phyloP scores from a whole-genome alignment of 2,113 vertebrate genomes.

The Leuciscus idus region DNA sequence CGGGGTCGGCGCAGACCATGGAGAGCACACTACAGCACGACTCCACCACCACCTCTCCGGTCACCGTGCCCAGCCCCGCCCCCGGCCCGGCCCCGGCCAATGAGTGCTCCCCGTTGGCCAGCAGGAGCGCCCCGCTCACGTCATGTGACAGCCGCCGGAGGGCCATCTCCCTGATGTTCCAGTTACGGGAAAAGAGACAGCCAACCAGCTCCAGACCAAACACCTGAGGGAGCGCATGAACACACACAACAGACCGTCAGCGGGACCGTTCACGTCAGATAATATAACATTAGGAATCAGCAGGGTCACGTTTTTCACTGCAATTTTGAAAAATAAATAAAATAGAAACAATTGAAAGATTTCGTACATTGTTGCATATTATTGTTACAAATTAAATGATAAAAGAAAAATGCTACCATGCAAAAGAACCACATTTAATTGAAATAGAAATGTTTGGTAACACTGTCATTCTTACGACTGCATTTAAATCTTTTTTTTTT shows the following conservation, averaged over 20 bases:
- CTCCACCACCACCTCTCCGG: constrained; percentile 86
- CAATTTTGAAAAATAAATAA: neutral
- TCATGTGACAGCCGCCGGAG: constrained; percentile 88
- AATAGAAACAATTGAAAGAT: neutral
- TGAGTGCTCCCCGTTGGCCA: constrained; percentile 89
- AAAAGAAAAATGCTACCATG: neutral
- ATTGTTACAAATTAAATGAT: too few relatives aligned
- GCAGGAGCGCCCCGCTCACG: constrained; percentile 86
- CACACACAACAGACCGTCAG: neutral
- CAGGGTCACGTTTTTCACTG: too few relatives aligned
- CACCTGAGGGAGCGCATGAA: constrained; percentile 69
- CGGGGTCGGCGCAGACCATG: constrained; percentile 89
- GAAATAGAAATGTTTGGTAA: too few relatives aligned
- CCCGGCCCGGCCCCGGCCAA: constrained; percentile 67
- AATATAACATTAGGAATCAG: neutral
- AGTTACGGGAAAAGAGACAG: constrained; percentile 92
- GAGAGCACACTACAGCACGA: constrained; percentile 88
- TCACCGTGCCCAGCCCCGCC: constrained; percentile 68
- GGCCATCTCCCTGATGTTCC: constrained; percentile 92
- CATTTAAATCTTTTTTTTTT: neutral
- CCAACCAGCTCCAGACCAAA: constrained; percentile 90
- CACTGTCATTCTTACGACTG: neutral
- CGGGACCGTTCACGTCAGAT: neutral
- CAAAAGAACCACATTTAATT: too few relatives aligned
- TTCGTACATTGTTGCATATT: neutral